These are phyloP conservation scores for Musca domestica DNA, from an alignment of 1,140 invertebrate genomes.

Conservation along the genomic window DNA sequence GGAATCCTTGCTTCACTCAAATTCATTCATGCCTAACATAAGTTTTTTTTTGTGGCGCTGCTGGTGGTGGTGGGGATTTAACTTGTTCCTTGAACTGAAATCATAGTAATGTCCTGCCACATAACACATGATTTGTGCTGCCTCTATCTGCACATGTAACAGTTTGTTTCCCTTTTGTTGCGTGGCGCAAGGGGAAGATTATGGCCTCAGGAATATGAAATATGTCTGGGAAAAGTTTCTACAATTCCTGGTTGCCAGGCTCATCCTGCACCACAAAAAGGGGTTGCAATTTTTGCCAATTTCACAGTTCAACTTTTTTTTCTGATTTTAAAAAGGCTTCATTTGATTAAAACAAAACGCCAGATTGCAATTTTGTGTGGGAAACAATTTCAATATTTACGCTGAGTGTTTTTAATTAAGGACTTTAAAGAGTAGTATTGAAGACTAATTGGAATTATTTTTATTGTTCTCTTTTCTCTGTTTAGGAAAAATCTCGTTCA, in stretches of 20 bases:
- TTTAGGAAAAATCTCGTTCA: constrained; percentile 80
- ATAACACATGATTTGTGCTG: neutral
- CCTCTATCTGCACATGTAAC: constrained; percentile 6
- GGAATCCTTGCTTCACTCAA: neutral
- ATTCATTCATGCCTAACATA: neutral
- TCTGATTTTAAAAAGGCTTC: constrained; percentile 17
- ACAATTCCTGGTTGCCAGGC: too few species aligned
- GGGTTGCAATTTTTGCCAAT: neutral
- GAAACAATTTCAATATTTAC: constrained; percentile 7
- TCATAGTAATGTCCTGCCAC: constrained; percentile 24
- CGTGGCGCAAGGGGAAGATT: neutral
- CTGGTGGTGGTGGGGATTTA: neutral
- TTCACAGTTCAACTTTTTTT: constrained; percentile 7
- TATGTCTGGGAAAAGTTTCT: too few species aligned
- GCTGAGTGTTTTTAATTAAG: too few species aligned
- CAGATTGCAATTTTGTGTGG: neutral
- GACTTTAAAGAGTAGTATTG: too few species aligned
- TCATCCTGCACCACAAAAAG: too few species aligned
- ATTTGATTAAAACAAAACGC: constrained; percentile 23
- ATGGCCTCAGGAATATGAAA: neutral
- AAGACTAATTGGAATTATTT: neutral
- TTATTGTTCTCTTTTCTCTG: neutral
- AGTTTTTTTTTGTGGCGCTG: neutral
- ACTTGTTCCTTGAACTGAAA: constrained; percentile 12
- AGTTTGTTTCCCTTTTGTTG: constrained; percentile 7